phyloP scores from a whole-genome alignment of 2,113 vertebrate genomes.

The Callaeas wilsoni region DNA sequence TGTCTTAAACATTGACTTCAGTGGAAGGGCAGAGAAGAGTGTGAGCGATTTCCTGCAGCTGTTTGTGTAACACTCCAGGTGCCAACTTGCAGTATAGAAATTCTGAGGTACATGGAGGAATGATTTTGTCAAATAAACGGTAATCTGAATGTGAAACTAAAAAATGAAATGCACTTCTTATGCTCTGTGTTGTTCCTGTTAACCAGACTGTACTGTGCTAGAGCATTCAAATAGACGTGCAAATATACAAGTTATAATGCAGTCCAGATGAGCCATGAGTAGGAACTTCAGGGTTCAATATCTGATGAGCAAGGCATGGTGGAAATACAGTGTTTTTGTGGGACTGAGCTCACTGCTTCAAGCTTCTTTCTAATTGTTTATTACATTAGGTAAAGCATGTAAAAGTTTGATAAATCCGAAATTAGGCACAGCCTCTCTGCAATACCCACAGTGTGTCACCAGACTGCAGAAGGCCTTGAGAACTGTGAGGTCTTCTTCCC shows the following conservation, averaged over 20 bases:
- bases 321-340: background rate
- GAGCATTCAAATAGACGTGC: background rate
- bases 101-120: background rate
- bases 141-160: background rate
- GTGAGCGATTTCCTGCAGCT: background rate
- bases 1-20: background rate
- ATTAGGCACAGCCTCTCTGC: background rate
- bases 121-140: background rate
- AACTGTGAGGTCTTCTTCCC: background rate
- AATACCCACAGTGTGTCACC: fast-evolving
- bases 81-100: background rate
- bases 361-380: background rate
- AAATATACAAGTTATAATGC: background rate
- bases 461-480: background rate
- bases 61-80: background rate
- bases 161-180: background rate
- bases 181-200: background rate
- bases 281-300: background rate
- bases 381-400: background rate
- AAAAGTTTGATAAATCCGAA: background rate
- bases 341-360: background rate
- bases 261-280: background rate
- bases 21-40: background rate
- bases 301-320: background rate
- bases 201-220: background rate